phyloP scores from a whole-genome alignment of 2,888 invertebrate species.

The Tanytarsus gracilentus region DNA sequence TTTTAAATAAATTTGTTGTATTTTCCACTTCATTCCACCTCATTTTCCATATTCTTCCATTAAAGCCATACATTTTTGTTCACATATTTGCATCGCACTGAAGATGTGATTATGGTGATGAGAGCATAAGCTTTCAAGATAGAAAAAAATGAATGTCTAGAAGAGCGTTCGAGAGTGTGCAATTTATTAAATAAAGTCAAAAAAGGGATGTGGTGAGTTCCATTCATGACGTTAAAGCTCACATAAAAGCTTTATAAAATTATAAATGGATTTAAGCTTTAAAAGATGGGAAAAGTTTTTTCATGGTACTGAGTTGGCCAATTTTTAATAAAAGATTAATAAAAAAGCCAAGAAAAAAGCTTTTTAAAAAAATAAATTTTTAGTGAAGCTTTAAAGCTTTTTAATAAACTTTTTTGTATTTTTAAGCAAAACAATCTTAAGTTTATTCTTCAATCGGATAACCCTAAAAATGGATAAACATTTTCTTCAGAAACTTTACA shows the following conservation, averaged over 20 bases:
- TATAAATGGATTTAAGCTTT: conserved; percentile 25
- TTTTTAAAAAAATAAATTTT: not conserved
- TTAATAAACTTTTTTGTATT: no score
- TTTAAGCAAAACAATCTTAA: no score
- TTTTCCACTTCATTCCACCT: no score
- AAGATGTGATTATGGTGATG: not conserved
- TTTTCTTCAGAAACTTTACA: no score
- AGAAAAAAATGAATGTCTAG: not conserved
- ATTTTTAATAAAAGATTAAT: not conserved
- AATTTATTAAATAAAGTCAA: conserved; percentile 1
- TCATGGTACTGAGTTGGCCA: not conserved
- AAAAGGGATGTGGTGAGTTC: not conserved
- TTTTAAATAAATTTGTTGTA: no score
- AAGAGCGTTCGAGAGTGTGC: not conserved
- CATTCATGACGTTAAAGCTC: not conserved
- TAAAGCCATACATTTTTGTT: no score
- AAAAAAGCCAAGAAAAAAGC: not conserved
- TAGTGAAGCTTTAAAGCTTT: no score
- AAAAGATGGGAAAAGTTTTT: not conserved
- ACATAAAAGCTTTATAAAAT: conserved; percentile 14
- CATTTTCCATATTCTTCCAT: no score
- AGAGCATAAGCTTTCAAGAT: not conserved
- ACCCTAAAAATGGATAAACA: no score
- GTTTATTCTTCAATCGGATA: no score
- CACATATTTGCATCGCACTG: no score